Percentiles rank a stretch among this genome's conserved stretches.
These are phyloP conservation scores for Passer domesticus DNA, from an alignment of 2,113 vertebrate genomes.

Conservation along the genomic window DNA sequence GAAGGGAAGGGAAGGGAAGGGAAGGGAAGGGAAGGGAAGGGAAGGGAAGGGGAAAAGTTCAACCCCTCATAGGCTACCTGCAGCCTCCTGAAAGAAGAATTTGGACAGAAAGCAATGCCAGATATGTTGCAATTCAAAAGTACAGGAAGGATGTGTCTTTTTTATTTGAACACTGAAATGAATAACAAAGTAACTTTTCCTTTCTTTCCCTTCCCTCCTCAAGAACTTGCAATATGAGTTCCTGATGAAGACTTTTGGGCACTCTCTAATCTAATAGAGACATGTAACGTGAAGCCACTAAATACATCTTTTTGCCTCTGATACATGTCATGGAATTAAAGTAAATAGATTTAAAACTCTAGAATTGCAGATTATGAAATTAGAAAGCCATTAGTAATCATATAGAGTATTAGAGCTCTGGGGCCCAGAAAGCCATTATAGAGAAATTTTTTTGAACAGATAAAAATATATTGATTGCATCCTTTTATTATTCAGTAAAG, in stretches of 20 bases:
- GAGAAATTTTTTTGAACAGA: slow-evolving; percentile 68
- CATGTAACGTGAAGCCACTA: slow-evolving; percentile 59
- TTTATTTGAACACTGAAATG: background rate
- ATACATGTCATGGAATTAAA: slow-evolving; percentile 72
- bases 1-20: background rate
- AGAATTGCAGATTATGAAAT: slow-evolving; percentile 69
- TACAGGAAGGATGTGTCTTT: background rate
- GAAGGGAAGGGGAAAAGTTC: background rate
- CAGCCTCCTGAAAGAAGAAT: background rate
- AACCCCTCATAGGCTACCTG: background rate
- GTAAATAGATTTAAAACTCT: slow-evolving; percentile 76
- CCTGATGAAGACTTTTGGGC: slow-evolving; percentile 58
- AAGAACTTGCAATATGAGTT: background rate
- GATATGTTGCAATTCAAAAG: background rate
- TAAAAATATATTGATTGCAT: slow-evolving; percentile 65
- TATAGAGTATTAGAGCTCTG: slow-evolving; percentile 50
- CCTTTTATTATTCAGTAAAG: slow-evolving; percentile 68
- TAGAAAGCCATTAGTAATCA: slow-evolving; percentile 76
- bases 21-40: background rate
- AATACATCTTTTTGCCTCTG: slow-evolving; percentile 62
- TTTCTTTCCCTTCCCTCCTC: background rate
- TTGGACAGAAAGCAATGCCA: background rate
- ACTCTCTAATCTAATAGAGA: slow-evolving; percentile 70
- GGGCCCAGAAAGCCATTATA: slow-evolving; percentile 45
- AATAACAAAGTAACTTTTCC: background rate